Conservation (phyloP, 2,888 invertebrate genomes). For the Agriopis aurantiaria region DNA sequence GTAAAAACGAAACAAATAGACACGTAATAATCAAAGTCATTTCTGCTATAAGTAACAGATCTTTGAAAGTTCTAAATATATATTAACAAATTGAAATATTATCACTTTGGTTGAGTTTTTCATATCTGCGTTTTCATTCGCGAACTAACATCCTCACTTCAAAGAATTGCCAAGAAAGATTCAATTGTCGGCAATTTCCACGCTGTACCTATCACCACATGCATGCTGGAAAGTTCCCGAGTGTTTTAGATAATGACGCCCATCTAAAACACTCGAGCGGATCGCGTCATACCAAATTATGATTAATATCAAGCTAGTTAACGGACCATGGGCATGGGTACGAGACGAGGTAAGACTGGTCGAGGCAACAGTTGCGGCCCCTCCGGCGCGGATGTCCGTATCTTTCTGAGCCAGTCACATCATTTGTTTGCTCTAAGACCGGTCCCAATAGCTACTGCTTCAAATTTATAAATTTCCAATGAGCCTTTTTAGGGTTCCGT, state of each 20-base stretch:
- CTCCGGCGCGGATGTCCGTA: slow-evolving; percentile 65
- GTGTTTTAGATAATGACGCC: slow-evolving; percentile 74
- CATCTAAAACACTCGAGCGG: slow-evolving; percentile 80
- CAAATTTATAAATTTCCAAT: slow-evolving; percentile 77
- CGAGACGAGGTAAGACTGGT: background rate
- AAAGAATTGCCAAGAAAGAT: slow-evolving; percentile 14
- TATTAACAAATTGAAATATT: too few relatives aligned
- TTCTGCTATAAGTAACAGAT: too few relatives aligned
- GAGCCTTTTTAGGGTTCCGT: slow-evolving; percentile 51
- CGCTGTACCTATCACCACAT: slow-evolving; percentile 61
- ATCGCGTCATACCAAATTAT: slow-evolving; percentile 80
- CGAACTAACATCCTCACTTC: background rate
- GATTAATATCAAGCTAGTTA: slow-evolving; percentile 80
- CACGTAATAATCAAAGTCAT: too few relatives aligned
- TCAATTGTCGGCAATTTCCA: slow-evolving; percentile 56
- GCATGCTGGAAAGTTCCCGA: slow-evolving; percentile 51
- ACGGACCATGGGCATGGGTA: slow-evolving; percentile 54
- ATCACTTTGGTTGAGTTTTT: too few relatives aligned
- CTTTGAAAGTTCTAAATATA: too few relatives aligned
- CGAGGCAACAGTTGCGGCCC: slow-evolving; percentile 31
- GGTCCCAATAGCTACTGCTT: slow-evolving; percentile 66
- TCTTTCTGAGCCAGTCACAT: slow-evolving; percentile 54
- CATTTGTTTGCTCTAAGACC: slow-evolving; percentile 67
- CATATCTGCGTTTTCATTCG: background rate
- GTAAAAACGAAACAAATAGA: too few relatives aligned